Evolutionary conservation across 30 jellyfish, hydroid and myxozoan species (phyloP), one percentile per base, ranked within the genome.

Genomic region (Nemopilema nomurai): DNA sequence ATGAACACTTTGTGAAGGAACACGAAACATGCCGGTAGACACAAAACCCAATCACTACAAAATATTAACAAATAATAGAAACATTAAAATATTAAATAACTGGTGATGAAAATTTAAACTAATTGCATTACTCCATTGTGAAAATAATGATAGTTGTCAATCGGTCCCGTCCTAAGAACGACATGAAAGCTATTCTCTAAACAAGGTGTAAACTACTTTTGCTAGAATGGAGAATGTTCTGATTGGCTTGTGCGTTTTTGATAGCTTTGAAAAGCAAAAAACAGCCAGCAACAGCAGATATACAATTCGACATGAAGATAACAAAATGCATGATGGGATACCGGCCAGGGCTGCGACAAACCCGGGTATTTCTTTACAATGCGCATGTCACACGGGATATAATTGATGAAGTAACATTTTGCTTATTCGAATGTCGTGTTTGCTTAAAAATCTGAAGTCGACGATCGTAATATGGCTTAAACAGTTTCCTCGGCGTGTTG

Each of bases 401-500:
- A n/a, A n/a, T n/a, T n/a, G n/a, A n/a, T n/a, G n/a, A n/a, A n/a
- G 57, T 13, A 41, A 41, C 57, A 41, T 6, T 41, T 41, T 3
- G 57, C 57, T 3, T 41, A 41, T 3, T 41, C 6, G 6, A 6
- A 41, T 3, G 13, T 41, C 13, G 9, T 13, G 6, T 41, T 41
- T 41, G 57, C n/a, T 41, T 41, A 41, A 41, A 41, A 41, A 41
- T 41, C 57, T 41, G 57, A 6, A 41, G 57, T 41, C 13, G 6
- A 13, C 57, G 6, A 13, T 18, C 30, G 20, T 33, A 41, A 33
- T 71, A 4, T 32, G 27, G 28, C 26, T 8, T 71, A 71, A 3
- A 33, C 81, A 17, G 24, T 74, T 21, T 51, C 82, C 25, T 80
- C 90, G 20, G 90, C 82, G 67, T n/a, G 9, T 21, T 30, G 74